Base-by-base conservation (phyloP, 2,797 vertebrate species). In the Brachymystax lenok region DNA sequence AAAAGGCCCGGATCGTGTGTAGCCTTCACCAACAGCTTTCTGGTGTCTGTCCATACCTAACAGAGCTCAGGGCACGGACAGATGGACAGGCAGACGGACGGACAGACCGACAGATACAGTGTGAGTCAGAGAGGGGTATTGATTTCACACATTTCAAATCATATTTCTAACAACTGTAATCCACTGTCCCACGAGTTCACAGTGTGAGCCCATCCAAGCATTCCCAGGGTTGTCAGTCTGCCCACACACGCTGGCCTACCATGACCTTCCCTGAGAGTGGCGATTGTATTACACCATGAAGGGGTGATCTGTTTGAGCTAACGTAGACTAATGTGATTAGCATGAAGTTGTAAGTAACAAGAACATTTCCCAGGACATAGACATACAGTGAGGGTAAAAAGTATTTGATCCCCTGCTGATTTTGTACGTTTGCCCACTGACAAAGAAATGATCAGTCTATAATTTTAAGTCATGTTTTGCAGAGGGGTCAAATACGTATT, bases 1-100 rank as follows among this genome's bases (percentile, higher is more conserved):
- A 81, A 84, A 84, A 35, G 51, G 24, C 56, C 59, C 73, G 28
- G 10, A 12, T 46, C 10, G 12, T 46, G 40, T 46, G 3, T 46
- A 24, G 68, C 27, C 72, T 21, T 61, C 59, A n/a, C 59, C 59
- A 61, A 21, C 69, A 77, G 24, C 6, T 54, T 13, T 61, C 59
- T 27, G 46, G 3, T n/a, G 24, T 72, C 61, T 51, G 27, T n/a
- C 69, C 7, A n/a, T 24, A 52, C n/a, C 12, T 51, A n/a, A 52
- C 69, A 52, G 21, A 52, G 21, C 46, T 3, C 21, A 24, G 69
- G 46, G 17, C 14, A 16, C 35, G 17, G 67, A 19, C 67, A 46
- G 33, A 35, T 6, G 33, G 33, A 33, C 33, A 28, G 13, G 27
- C 4, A 3, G 63, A 30, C 63, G 0, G 19, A 33, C 40, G 5